phyloP scores from a whole-genome alignment of 2,113 vertebrate genomes.

The Rhinogobius similis region DNA sequence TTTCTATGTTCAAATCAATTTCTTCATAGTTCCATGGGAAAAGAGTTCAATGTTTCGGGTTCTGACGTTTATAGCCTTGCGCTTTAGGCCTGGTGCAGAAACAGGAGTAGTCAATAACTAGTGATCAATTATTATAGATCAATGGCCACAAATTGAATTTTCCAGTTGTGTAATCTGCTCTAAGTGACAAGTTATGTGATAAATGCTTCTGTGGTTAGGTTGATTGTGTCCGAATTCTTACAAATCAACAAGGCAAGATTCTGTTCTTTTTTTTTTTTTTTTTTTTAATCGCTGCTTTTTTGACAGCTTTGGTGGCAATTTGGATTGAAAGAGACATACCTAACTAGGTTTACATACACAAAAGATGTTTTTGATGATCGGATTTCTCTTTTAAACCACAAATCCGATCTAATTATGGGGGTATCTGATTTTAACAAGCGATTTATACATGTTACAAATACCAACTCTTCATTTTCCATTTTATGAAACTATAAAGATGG shows the following conservation, averaged over 20 bases:
- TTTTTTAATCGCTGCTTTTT: not conserved
- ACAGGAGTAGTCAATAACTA: not conserved
- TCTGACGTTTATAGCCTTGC: not conserved
- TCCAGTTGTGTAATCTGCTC: not conserved
- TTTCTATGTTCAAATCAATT: slow-evolving; percentile 13
- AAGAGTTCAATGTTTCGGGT: not conserved
- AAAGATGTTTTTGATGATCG: not conserved
- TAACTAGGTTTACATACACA: too few species aligned
- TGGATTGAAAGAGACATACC: too few species aligned
- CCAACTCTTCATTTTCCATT: too few species aligned
- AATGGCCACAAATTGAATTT: not conserved
- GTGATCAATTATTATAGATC: not conserved
- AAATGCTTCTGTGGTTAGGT: not conserved
- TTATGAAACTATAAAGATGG: too few species aligned
- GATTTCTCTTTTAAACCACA: too few species aligned
- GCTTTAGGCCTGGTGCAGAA: not conserved
- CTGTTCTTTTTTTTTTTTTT: not conserved
- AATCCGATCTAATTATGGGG: too few species aligned
- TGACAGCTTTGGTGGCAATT: not conserved
- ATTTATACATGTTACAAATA: too few species aligned
- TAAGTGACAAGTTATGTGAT: not conserved
- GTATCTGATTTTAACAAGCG: too few species aligned
- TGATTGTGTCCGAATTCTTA: not conserved
- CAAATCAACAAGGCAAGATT: not conserved
- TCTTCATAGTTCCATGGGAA: slow-evolving; percentile 1